Evolutionary conservation across 30 jellyfish, hydroid and myxozoan species (phyloP).

Genomic region (Hydra vulgaris): DNA sequence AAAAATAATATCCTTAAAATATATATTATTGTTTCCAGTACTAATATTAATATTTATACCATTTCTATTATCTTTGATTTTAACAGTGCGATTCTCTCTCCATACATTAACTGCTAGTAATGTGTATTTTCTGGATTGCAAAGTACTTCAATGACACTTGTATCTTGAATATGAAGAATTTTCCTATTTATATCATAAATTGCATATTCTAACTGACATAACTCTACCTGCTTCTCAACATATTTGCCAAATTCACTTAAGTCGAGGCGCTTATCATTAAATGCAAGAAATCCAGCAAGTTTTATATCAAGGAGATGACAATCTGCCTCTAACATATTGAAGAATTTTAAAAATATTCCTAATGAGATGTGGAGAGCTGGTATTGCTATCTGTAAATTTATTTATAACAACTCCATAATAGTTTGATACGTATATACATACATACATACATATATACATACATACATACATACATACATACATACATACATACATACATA

Average conservation of each 20-base stretch:
- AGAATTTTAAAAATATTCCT: background rate
- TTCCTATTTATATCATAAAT: background rate
- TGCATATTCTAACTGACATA: background rate
- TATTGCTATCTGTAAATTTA: background rate
- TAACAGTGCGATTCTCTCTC: background rate
- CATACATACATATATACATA: too few species aligned
- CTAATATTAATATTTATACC: background rate
- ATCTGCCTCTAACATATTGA: background rate
- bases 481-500: too few species aligned
- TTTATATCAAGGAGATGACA: slow-evolving; percentile 9
- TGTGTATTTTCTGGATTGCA: background rate
- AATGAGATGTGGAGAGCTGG: slow-evolving; percentile 6
- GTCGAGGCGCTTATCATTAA: background rate
- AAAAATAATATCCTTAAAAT: background rate
- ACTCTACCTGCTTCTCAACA: background rate
- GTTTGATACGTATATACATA: background rate
- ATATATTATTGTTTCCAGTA: background rate
- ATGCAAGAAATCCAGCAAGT: slow-evolving; percentile 4
- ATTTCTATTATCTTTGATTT: background rate
- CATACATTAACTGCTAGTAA: background rate
- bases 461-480: too few species aligned
- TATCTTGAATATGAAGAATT: background rate
- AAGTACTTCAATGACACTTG: background rate
- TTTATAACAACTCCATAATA: background rate
- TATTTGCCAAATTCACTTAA: background rate